Conservation (phyloP, 1,140 invertebrate genomes). For the Drosophila repletoides region DNA sequence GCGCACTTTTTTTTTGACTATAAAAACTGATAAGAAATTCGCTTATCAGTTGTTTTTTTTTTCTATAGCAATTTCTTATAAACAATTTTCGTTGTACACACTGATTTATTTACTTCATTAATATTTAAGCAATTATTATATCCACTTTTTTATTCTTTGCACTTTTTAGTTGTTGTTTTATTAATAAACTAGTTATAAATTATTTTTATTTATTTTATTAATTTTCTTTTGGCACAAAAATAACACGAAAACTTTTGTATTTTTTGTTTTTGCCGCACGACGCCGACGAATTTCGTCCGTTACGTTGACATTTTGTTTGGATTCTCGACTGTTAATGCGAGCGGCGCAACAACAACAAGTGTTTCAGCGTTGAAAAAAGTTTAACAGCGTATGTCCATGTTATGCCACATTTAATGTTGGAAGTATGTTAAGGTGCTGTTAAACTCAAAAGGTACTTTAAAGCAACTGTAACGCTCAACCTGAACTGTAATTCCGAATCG, state of each 20-base stretch:
- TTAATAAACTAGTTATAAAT: conserved; percentile 16
- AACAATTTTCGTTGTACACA: conserved; percentile 6
- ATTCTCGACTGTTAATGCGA: conserved; percentile 51
- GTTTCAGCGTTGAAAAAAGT: conserved; percentile 28
- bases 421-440: neutral
- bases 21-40: conserved; percentile 14
- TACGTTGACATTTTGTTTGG: conserved; percentile 62
- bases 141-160: conserved; percentile 34
- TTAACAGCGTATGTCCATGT: neutral
- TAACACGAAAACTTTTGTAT: conserved; percentile 30
- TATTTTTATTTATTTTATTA: conserved; percentile 34
- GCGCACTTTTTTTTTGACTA: neutral
- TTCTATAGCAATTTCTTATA: neutral
- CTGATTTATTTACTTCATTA: conserved; percentile 38
- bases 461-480: neutral
- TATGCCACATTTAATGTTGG: neutral
- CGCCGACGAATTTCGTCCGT: conserved; percentile 61
- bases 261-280: conserved; percentile 31
- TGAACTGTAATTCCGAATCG: conserved; percentile 1
- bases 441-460: conserved; percentile 1
- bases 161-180: conserved; percentile 20
- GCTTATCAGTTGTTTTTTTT: conserved; percentile 32
- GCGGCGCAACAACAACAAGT: conserved; percentile 36
- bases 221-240: conserved; percentile 30
- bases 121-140: conserved; percentile 33